Evolutionary conservation across 2,113 vertebrate genomes (phyloP), one percentile per base, ranked within the genome.

Genomic region (Tragelaphus imberbis): DNA sequence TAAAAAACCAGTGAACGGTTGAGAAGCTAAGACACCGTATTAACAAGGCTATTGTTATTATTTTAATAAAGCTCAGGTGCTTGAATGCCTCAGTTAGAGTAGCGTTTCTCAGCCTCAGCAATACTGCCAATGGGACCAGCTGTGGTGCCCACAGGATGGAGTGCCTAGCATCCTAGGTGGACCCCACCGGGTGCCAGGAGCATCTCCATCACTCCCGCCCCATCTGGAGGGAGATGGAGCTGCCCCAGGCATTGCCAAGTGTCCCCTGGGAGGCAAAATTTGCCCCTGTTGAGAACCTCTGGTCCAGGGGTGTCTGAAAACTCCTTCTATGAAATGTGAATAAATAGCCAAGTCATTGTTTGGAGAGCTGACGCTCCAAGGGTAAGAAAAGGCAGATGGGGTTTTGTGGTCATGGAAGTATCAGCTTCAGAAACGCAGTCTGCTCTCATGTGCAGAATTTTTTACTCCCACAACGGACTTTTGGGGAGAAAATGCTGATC

Each of bases 401-500:
- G 58, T 40, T 80, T 59, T 21, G 17, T 7, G 51, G 84, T 85
- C 96, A 63, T 49, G n/a, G 56, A 58, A 44, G 44, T 84, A 59
- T 97, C 92, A 3, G 96, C 94, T 95, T 96, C 53, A 63, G 75
- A 93, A 51, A 96, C 59, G 81, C 94, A 96, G 47, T 88, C 81
- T 94, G 95, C 96, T 98, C 95, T 95, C 94, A 14, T 94, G 88
- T 30, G 49, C 97, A 94, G 86, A 90, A 93, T 96, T 94, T 96
- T 94, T 96, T 84, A 81, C 79, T 97, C 90, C 97, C 92, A 95
- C 98, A 97, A 94, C 87, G 90, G 91, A 91, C 49, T 92, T 98
- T 77, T 90, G 16, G 61, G 71, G 51, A 80, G 71, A 84, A 98
- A 85, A 82, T 0, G 95, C 75, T 97, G 97, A 91, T 97, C 85